These are phyloP conservation scores for Scytalopus superciliaris DNA, from an alignment of 2,113 vertebrate genomes.

Conservation along the genomic window DNA sequence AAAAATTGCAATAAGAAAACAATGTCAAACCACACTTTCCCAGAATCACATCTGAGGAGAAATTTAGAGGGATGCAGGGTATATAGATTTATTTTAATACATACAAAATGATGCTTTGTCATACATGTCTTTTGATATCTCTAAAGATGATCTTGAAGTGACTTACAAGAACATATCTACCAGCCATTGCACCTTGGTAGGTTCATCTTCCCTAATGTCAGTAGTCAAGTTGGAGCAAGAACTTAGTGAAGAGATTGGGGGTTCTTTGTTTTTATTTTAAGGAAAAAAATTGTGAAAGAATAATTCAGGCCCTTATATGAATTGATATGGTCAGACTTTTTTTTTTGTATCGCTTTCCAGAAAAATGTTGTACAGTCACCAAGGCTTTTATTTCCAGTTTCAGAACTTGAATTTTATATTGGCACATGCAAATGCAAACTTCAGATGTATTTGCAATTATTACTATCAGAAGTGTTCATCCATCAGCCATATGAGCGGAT, in stretches of 20 bases:
- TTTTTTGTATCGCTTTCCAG: not conserved
- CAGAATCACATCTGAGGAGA: not conserved
- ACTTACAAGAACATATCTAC: not conserved
- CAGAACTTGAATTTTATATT: not conserved
- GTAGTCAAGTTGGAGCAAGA: not conserved
- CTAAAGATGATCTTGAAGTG: not conserved
- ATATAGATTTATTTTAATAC: not conserved
- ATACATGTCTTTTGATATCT: not conserved
- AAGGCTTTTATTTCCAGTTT: not conserved
- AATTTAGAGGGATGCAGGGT: not conserved
- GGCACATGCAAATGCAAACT: not conserved
- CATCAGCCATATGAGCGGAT: not conserved
- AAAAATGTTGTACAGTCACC: not conserved
- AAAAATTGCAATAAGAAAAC: not conserved
- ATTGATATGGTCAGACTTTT: not conserved
- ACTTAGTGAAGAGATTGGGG: not conserved
- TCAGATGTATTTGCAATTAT: not conserved
- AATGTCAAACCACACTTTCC: not conserved
- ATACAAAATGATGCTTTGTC: not conserved
- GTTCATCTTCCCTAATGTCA: not conserved
- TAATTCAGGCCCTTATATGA: not conserved
- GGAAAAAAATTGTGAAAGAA: not conserved
- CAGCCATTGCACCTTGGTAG: not conserved
- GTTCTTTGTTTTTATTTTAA: not conserved
- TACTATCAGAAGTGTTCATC: not conserved